Evolutionary conservation across 2,888 invertebrate genomes (phyloP), one percentile per base, ranked within the genome.

Genomic region (Thera britannica): DNA sequence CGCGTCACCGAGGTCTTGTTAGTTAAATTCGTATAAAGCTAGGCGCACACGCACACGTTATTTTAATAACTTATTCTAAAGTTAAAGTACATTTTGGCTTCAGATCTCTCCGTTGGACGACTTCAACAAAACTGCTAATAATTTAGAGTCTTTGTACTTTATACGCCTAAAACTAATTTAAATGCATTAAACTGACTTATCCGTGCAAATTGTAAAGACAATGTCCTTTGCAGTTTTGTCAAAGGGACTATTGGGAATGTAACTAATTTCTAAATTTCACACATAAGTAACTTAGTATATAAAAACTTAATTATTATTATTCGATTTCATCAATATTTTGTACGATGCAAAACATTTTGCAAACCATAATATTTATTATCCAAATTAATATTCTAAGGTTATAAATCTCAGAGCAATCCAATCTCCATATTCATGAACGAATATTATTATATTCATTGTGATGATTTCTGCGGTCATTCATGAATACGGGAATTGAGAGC

Each of bases 111-210:
- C 77, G 71, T 72, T 72, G 70, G 72, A 75, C 74, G 70, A 76
- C 75, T 79, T 78, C 70, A 80, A 84, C 84, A 85, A 86, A 88
- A 86, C 85, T 83, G 84, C 82, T 75, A 75, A 74, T 77, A 76
- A 77, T 79, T 77, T 86, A 82, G 84, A 88, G 86, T 89, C 84
- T 90, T 92, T 92, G 91, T 92, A 92, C 92, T 91, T 88, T 82
- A 81, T 80, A 81, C 82, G 72, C 82, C 86, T 92, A 90, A 88
- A 85, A 75, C 90, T 92, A 92, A 73, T 83, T 85, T 92, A 92
- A 92, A 92, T 92, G 92, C 92, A 90, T 86, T 86, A 75, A 79
- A 83, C 82, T 84, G 86, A 90, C 86, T 87, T 85, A 62, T 79
- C 79, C 77, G 79, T 86, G 80, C 83, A 79, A 58, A 82, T 83